Percentiles rank a stretch among this genome's conserved stretches.
phyloP scores from a whole-genome alignment of 2,113 vertebrate genomes.

The Leptobrachium leishanense region DNA sequence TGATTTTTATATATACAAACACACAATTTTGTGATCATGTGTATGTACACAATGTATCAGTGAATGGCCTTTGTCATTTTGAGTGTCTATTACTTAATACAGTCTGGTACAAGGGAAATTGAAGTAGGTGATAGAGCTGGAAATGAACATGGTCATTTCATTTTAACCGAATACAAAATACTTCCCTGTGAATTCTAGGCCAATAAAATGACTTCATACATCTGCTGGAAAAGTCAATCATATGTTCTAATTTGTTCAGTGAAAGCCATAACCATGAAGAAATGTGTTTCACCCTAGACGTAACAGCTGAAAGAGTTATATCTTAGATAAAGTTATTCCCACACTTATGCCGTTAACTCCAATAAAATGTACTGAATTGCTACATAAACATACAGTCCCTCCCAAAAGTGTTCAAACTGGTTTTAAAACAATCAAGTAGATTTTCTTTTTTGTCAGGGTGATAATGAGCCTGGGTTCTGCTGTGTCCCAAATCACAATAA shows the following conservation, averaged over 20 bases:
- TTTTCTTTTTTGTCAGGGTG: too few relatives aligned
- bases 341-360: not conserved
- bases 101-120: slow-evolving; percentile 14
- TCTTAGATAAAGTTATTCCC: not conserved
- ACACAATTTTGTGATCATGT: too few relatives aligned
- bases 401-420: too few relatives aligned
- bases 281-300: not conserved
- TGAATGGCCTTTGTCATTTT: not conserved
- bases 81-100: slow-evolving; percentile 2
- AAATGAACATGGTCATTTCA: slow-evolving; percentile 15
- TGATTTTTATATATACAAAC: too few relatives aligned
- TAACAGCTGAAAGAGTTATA: too few relatives aligned
- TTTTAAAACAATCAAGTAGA: too few relatives aligned
- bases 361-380: too few relatives aligned
- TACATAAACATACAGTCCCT: too few relatives aligned
- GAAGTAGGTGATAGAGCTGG: slow-evolving; percentile 16
- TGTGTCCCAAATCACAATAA: too few relatives aligned
- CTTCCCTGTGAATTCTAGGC: slow-evolving; percentile 18
- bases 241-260: slow-evolving; percentile 23
- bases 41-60: not conserved
- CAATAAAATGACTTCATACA: slow-evolving; percentile 24
- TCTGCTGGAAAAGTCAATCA: slow-evolving; percentile 4
- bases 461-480: too few relatives aligned
- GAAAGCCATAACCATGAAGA: slow-evolving; percentile 1
- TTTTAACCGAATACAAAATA: slow-evolving; percentile 11